Evolutionary conservation across 1,140 invertebrate genomes (phyloP).

Genomic region (Diuraphis noxia): DNA sequence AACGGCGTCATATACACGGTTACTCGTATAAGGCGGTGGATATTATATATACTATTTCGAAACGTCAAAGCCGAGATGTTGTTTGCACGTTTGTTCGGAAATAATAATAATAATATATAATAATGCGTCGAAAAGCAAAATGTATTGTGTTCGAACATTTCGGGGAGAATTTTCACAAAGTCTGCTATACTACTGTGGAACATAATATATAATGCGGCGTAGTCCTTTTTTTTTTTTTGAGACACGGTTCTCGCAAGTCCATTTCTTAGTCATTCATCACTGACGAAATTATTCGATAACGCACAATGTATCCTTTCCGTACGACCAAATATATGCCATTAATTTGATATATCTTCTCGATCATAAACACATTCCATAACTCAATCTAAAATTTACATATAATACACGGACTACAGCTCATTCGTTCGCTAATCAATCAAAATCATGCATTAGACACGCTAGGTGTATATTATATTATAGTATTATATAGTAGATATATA

Average conservation of each 20-base stretch:
- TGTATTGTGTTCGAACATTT: not conserved
- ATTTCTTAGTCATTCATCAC: slow-evolving; percentile 4
- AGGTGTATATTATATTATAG: not conserved
- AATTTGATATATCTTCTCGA: not conserved
- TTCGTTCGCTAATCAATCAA: slow-evolving; percentile 6
- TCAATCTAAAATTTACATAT: not conserved
- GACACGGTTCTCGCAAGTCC: not conserved
- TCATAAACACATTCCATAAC: not conserved
- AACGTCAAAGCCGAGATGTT: not conserved
- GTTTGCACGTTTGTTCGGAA: not conserved
- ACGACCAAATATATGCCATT: not conserved
- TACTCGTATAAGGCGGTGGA: not conserved
- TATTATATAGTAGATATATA: too few relatives aligned
- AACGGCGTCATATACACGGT: not conserved
- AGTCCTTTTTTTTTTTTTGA: not conserved
- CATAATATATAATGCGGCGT: not conserved
- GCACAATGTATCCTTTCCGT: not conserved
- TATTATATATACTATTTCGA: not conserved
- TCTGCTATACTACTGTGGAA: not conserved
- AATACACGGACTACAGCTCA: not conserved
- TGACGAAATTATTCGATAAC: not conserved
- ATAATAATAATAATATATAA: not conserved
- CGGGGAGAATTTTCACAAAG: not conserved
- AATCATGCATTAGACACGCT: not conserved
- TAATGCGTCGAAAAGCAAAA: not conserved